phyloP scores from a whole-genome alignment of 2,113 vertebrate species.

The Barbus barbus region DNA sequence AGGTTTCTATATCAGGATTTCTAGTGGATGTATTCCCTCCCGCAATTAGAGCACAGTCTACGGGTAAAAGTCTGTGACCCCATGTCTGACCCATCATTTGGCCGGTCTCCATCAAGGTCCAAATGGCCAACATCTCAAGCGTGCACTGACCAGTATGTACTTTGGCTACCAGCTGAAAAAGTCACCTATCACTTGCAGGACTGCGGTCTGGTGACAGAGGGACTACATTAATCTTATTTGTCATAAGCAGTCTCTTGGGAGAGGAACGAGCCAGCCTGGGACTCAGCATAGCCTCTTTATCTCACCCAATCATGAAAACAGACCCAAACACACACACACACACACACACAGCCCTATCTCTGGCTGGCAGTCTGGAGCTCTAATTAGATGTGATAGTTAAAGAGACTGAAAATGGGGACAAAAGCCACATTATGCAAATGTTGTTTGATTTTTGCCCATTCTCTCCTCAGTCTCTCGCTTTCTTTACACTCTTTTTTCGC shows the following conservation, averaged over 20 bases:
- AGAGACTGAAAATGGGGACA: constrained; percentile 68
- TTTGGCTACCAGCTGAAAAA: constrained; percentile 41
- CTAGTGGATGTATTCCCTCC: neutral
- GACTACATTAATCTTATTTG: constrained; percentile 61
- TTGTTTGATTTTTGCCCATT: constrained; percentile 70
- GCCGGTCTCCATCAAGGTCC: constrained; percentile 36
- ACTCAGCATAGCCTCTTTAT: constrained; percentile 54
- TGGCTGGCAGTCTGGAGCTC: constrained; percentile 70
- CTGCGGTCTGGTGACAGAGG: constrained; percentile 40
- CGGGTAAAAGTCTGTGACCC: constrained; percentile 27
- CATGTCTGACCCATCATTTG: constrained; percentile 41
- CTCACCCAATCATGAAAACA: constrained; percentile 50
- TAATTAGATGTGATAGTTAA: constrained; percentile 74
- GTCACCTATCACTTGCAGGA: constrained; percentile 52
- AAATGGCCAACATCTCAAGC: constrained; percentile 38
- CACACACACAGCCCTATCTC: constrained; percentile 63
- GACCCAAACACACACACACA: constrained; percentile 48
- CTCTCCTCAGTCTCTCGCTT: constrained; percentile 46
- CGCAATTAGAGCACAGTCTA: neutral
- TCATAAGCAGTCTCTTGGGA: constrained; percentile 59
- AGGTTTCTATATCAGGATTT: neutral
- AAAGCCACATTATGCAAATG: constrained; percentile 74
- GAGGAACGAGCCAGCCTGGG: constrained; percentile 54
- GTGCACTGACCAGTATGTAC: constrained; percentile 39
- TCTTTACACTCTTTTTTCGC: constrained; percentile 44